These are phyloP conservation scores for Gadus macrocephalus DNA, from an alignment of 2,113 vertebrate genomes.

Conservation along the genomic window DNA sequence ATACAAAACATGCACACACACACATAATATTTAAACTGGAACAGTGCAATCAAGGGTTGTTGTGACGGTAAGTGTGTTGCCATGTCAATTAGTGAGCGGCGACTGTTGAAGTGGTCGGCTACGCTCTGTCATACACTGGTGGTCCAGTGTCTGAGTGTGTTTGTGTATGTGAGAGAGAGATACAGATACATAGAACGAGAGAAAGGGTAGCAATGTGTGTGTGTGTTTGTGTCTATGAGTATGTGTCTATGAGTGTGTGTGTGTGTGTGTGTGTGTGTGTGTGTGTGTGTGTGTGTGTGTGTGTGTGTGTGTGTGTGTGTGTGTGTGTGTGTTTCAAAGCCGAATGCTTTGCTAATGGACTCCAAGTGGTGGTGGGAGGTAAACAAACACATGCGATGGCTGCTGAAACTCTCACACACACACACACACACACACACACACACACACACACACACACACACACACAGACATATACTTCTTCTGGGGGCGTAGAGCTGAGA, in stretches of 20 bases:
- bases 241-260: neutral
- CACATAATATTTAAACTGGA: neutral
- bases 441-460: slow-evolving; percentile 17
- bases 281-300: neutral
- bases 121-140: slow-evolving; percentile 14
- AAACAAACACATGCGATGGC: slow-evolving; percentile 64
- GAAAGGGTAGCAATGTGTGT: no score
- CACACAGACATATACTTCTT: slow-evolving; percentile 14
- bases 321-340: slow-evolving; percentile 35
- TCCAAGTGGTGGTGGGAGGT: slow-evolving; percentile 61
- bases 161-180: slow-evolving; percentile 4
- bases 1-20: neutral
- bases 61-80: slow-evolving; percentile 8
- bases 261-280: neutral
- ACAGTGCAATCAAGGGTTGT: neutral
- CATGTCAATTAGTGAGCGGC: slow-evolving; percentile 9
- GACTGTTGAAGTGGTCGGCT: slow-evolving; percentile 1
- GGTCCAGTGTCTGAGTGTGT: slow-evolving; percentile 16
- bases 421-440: neutral
- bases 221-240: no score
- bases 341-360: slow-evolving; percentile 60
- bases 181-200: neutral
- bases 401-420: slow-evolving; percentile 28
- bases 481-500: slow-evolving; percentile 6
- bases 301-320: neutral